phyloP scores from a whole-genome alignment of 2,888 invertebrate genomes.

The Spialia ferax region DNA sequence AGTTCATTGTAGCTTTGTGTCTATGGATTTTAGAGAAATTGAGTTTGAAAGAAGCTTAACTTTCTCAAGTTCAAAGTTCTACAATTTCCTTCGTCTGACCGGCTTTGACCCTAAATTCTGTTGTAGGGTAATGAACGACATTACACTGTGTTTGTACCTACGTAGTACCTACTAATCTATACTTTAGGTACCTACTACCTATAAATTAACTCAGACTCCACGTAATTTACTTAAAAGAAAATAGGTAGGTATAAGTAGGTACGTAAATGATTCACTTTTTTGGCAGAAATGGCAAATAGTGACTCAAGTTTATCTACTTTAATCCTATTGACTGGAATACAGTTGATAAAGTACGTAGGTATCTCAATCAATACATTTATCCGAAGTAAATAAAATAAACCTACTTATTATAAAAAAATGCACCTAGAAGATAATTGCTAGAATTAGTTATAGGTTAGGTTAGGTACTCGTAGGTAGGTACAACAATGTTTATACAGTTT shows the following conservation, averaged over 20 bases:
- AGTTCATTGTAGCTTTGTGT: no score
- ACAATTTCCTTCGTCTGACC: not conserved
- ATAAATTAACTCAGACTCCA: not conserved
- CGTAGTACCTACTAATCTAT: not conserved
- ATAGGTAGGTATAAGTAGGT: not conserved
- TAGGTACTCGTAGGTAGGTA: no score
- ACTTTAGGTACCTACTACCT: not conserved
- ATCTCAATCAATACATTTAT: no score
- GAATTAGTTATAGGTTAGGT: no score
- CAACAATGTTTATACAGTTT: no score
- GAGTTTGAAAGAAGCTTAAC: not conserved
- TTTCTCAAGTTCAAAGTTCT: not conserved
- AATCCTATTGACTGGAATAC: not conserved
- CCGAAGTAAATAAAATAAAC: no score
- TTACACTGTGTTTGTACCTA: not conserved
- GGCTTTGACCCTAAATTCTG: not conserved
- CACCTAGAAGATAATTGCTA: no score
- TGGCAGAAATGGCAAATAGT: not conserved
- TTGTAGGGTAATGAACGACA: not conserved
- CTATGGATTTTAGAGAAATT: not conserved
- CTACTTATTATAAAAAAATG: no score
- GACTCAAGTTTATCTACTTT: no score
- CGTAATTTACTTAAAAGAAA: not conserved
- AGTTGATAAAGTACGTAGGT: not conserved
- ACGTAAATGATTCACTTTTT: no score